phyloP scores from a whole-genome alignment of 2,797 vertebrate genomes.

The Pempheris klunzingeri region DNA sequence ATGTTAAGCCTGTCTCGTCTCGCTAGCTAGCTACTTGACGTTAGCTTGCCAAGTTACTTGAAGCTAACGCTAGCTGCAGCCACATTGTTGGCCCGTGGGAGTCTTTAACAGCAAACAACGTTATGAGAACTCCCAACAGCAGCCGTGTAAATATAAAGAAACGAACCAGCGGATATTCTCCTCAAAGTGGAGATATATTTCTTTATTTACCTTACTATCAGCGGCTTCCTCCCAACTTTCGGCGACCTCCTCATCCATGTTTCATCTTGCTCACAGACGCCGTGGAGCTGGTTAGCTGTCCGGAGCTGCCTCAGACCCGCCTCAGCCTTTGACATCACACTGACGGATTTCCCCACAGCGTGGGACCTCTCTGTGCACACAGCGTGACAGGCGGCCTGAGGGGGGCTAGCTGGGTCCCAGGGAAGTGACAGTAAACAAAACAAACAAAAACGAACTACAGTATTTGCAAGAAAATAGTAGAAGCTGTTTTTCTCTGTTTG shows the following conservation, averaged over 20 bases:
- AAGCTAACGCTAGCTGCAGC: slow-evolving; percentile 76
- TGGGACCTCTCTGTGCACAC: too few species aligned
- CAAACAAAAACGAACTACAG: too few species aligned
- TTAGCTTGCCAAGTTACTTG: slow-evolving; percentile 67
- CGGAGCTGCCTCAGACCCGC: slow-evolving; percentile 63
- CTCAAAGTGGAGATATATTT: background rate
- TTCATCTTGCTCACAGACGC: slow-evolving; percentile 82
- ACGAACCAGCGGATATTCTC: accelerated
- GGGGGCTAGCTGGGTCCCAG: background rate
- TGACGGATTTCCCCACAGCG: slow-evolving; percentile 59
- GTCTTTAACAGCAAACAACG: slow-evolving; percentile 14
- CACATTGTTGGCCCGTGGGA: slow-evolving; percentile 72
- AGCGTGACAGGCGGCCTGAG: too few species aligned
- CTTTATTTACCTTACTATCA: slow-evolving; percentile 90
- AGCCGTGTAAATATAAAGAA: accelerated
- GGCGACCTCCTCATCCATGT: slow-evolving; percentile 96
- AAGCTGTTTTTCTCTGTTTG: background rate
- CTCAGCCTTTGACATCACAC: slow-evolving; percentile 61
- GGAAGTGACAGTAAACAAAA: background rate
- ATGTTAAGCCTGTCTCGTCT: background rate
- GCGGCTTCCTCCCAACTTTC: slow-evolving; percentile 97
- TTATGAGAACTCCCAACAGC: slow-evolving; percentile 13
- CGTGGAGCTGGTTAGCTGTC: slow-evolving; percentile 37
- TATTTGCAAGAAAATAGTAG: background rate
- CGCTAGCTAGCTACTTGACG: slow-evolving; percentile 19